phyloP scores from a whole-genome alignment of 2,797 vertebrate genomes.

The Okamejei kenojei region DNA sequence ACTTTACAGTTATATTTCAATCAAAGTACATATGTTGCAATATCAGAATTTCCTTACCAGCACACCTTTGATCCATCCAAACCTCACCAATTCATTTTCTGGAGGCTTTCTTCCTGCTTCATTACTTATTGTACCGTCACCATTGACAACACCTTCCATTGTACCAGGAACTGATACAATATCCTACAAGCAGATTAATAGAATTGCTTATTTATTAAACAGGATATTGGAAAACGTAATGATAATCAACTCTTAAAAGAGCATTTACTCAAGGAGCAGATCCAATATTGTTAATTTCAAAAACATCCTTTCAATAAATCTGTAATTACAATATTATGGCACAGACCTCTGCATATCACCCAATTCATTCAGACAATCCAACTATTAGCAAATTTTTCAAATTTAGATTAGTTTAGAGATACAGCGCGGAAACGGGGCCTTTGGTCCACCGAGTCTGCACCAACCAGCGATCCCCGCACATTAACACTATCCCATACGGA shows the following conservation, averaged over 20 bases:
- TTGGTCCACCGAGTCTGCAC: no score
- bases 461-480: no score
- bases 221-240: neutral
- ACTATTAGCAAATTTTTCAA: neutral
- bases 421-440: no score
- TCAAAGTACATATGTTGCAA: neutral
- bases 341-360: neutral
- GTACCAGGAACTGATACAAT: slow-evolving; percentile 57
- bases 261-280: neutral
- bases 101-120: slow-evolving; percentile 57
- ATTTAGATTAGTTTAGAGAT: neutral
- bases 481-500: no score
- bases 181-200: slow-evolving; percentile 50
- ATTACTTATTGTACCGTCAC: slow-evolving; percentile 62
- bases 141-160: slow-evolving; percentile 62
- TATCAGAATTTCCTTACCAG: slow-evolving; percentile 70
- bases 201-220: neutral
- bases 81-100: slow-evolving; percentile 68
- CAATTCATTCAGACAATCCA: neutral
- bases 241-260: neutral
- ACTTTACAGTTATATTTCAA: neutral
- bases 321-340: neutral
- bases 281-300: neutral
- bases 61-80: slow-evolving; percentile 96
- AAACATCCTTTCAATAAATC: neutral